Evolutionary conservation across 2,113 vertebrate species (phyloP), one percentile per base, ranked within the genome.

Genomic region (Coptodon bakossiorum): DNA sequence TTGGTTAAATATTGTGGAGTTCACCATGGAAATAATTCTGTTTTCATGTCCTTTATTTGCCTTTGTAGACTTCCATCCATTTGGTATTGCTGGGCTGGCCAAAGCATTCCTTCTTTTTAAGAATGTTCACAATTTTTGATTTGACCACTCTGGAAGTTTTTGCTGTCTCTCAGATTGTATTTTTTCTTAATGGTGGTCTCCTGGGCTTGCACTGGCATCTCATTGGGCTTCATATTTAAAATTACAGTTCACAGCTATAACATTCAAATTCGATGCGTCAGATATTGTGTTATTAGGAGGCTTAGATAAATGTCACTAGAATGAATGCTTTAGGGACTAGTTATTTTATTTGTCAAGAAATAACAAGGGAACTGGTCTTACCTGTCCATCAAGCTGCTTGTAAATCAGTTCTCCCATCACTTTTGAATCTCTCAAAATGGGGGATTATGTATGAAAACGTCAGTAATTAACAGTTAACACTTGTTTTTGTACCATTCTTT

Each of bases 371-470:
- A 73, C 22, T 45, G 38, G 66, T 43, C 13, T 45, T 9, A 73
- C 13, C n/a, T 45, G 38, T 0, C 38, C 66, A 45, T 45, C 22
- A 45, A 73, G 0, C 0, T 73, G 22, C 38, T 6, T 73, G 38
- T 73, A 43, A 27, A 24, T 16, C 68, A 71, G n/a, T 71, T 14
- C 12, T 71, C n/a, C n/a, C 14, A 45, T 45, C 12, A 10, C 68
- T 45, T 73, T 45, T 45, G 13, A 45, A 9, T 9, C 13, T 16
- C 22, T 73, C 12, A 27, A 27, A 45, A 17, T 27, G 38, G 13
- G 22, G 22, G 3, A 24, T 43, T 45, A 73, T 45, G 66, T 43
- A 27, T 45, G 8, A 71, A 71, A 24, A 71, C 0, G 3, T 40
- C n/a, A 16, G 12, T 43, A 43, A 45, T 43, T 43, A 71, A 71